These are phyloP conservation scores for Metellina segmentata DNA, from an alignment of 2,888 invertebrate genomes.

Conservation along the genomic window DNA sequence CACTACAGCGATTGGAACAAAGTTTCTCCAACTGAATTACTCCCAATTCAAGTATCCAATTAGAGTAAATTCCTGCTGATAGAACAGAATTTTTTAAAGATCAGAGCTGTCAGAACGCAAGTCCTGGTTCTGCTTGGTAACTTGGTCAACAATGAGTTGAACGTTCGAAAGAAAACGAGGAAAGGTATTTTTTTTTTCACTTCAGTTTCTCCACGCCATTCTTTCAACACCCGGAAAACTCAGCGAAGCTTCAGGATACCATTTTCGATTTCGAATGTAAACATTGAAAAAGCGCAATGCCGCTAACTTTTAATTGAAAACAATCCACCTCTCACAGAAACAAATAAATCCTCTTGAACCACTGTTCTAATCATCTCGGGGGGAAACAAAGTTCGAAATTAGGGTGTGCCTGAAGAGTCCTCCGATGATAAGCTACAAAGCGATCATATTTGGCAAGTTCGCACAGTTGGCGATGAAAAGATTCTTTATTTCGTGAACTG, in stretches of 20 bases:
- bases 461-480: slow-evolving; percentile 55
- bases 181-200: too few relatives aligned
- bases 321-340: slow-evolving; percentile 14
- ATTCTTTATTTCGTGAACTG: not conserved
- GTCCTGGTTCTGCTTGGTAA: too few relatives aligned
- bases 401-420: slow-evolving; percentile 70
- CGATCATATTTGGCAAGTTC: slow-evolving; percentile 57
- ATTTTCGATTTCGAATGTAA: not conserved
- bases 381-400: slow-evolving; percentile 73
- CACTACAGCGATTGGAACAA: too few relatives aligned
- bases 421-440: slow-evolving; percentile 43
- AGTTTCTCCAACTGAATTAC: too few relatives aligned
- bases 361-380: slow-evolving; percentile 60
- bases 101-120: not conserved
- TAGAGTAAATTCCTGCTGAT: too few relatives aligned
- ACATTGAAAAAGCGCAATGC: not conserved
- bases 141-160: too few relatives aligned
- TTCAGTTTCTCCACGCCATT: too few relatives aligned
- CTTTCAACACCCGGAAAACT: too few relatives aligned
- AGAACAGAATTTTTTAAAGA: too few relatives aligned
- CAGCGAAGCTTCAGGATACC: not conserved
- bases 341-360: slow-evolving; percentile 61
- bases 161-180: too few relatives aligned
- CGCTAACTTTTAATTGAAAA: not conserved
- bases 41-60: too few relatives aligned